These are phyloP conservation scores for Unio delphinus DNA, from an alignment of 2,888 invertebrate species.

Conservation along the genomic window DNA sequence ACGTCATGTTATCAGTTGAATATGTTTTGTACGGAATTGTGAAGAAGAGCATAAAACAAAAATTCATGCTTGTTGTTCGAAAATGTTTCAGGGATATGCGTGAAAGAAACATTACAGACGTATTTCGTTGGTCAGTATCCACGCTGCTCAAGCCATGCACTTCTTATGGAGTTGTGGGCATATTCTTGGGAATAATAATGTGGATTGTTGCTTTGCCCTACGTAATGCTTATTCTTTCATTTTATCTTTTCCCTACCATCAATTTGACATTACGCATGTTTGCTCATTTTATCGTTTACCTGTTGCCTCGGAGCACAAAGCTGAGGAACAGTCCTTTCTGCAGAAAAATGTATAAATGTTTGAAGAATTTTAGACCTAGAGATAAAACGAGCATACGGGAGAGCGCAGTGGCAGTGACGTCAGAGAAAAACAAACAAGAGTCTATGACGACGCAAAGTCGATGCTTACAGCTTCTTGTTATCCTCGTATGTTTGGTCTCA, in stretches of 20 bases:
- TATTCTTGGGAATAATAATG: conserved; percentile 52
- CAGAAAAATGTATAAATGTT: conserved; percentile 3
- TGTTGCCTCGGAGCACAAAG: conserved; percentile 32
- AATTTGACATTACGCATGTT: conserved; percentile 57
- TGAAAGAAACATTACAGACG: conserved; percentile 30
- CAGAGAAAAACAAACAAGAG: conserved; percentile 24
- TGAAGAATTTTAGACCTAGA: conserved; percentile 2
- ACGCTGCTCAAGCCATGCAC: conserved; percentile 60
- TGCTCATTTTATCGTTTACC: conserved; percentile 46
- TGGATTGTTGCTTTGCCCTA: conserved; percentile 52
- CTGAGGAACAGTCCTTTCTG: neutral
- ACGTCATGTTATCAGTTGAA: conserved; percentile 53
- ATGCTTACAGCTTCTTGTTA: conserved; percentile 35
- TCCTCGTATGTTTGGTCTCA: conserved; percentile 46
- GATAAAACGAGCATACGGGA: conserved; percentile 19
- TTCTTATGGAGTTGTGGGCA: conserved; percentile 54
- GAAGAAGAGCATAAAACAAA: conserved; percentile 34
- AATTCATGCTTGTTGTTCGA: conserved; percentile 40
- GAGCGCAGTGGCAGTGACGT: conserved; percentile 24
- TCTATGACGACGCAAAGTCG: conserved; percentile 13
- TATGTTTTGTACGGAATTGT: conserved; percentile 46
- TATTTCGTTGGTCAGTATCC: conserved; percentile 41
- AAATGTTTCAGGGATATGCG: conserved; percentile 57
- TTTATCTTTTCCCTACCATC: conserved; percentile 62
- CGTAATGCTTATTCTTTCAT: conserved; percentile 43